Base-by-base conservation (phyloP, 2,888 invertebrate species). In the Conomelus anceps region DNA sequence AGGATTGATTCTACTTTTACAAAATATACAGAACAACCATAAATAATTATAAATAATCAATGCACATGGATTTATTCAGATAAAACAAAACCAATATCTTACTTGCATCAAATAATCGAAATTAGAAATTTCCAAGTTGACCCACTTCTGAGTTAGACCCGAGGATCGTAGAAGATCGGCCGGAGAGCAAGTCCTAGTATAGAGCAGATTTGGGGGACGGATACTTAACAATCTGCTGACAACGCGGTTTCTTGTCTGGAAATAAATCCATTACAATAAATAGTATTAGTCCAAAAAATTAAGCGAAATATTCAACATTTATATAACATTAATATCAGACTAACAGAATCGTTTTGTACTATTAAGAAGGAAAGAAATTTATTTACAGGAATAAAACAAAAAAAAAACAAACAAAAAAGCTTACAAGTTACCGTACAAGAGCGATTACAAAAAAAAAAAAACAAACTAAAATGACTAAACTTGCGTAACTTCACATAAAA, bases 81-180 rank as follows among this genome's bases (percentile, higher is more conserved):
- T 20, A 85, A 1, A 20, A 85, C n/a, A 20, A n/a, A 20, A 85
- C 11, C n/a, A 85, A 86, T 29, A 29, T 29, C 90, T 90, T 90
- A 92, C 92, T 91, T 92, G 94, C 96, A 97, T 97, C 91, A 97
- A 93, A 93, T 97, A 96, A 92, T 96, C 96, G 92, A 96, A 96
- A 93, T 96, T 96, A 86, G 95, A 95, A 90, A 96, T 96, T 93
- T 96, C 96, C 84, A 96, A 95, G 92, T 95, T 94, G 0, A 95
- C 93, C 96, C 96, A 96, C 90, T 94, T 94, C 92, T 95, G 95
- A 0, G 95, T 95, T 0, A 95, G 93, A 4, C 95, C 95, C 0
- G 95, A 95, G 0, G 95, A 93, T 89, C 94, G 94, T n/a, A 96
- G 92, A 7, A 95, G 92, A 91, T 95, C 95, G 0, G 94, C 94